Conservation (phyloP, 1,140 invertebrate species). For the Callitettix versicolor region DNA sequence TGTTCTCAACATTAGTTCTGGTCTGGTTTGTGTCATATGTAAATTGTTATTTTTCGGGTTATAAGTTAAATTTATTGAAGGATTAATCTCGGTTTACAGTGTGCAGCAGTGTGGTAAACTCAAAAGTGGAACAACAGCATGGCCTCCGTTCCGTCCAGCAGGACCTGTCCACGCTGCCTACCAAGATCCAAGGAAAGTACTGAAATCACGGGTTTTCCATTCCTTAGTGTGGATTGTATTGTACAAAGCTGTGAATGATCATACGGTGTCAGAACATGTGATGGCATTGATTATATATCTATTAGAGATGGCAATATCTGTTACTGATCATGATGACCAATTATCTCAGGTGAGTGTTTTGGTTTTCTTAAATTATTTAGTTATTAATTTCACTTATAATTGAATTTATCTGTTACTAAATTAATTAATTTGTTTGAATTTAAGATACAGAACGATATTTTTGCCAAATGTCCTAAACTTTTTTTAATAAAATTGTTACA, state of each 20-base stretch:
- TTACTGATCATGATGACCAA: slow-evolving; percentile 31
- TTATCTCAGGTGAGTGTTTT: slow-evolving; percentile 25
- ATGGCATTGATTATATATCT: slow-evolving; percentile 77
- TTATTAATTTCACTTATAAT: no score
- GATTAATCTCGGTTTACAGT: no score
- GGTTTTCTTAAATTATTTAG: slow-evolving; percentile 11
- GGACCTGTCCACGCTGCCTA: slow-evolving; percentile 51
- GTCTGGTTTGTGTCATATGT: no score
- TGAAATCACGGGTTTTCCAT: slow-evolving; percentile 74
- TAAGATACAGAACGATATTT: no score
- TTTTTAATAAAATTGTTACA: no score
- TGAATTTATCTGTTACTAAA: no score
- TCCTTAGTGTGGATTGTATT: slow-evolving; percentile 73
- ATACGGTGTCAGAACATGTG: slow-evolving; percentile 69
- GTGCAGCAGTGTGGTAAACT: slow-evolving; percentile 54
- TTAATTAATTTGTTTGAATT: no score
- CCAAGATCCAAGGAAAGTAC: slow-evolving; percentile 54
- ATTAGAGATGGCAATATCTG: slow-evolving; percentile 68
- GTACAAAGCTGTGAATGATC: slow-evolving; percentile 68
- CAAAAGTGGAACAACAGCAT: slow-evolving; percentile 51
- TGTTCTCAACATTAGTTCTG: no score
- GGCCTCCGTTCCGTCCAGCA: slow-evolving; percentile 75
- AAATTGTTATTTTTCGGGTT: no score
- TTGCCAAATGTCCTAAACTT: no score
- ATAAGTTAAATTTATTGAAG: no score